phyloP scores from a whole-genome alignment of 1,140 invertebrate species.

The Macrocentrus cingulum region DNA sequence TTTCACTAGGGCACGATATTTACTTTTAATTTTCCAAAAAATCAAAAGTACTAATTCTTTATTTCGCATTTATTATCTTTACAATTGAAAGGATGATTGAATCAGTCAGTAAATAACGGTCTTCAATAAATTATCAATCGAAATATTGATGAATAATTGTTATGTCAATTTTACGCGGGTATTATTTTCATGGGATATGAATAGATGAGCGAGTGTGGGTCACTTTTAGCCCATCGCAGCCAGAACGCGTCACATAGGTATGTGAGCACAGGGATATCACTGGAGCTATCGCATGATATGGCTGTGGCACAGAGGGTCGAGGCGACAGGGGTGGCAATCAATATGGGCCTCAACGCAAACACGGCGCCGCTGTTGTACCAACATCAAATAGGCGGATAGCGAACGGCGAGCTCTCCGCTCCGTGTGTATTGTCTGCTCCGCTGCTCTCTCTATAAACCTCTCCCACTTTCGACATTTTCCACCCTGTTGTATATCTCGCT shows the following conservation, averaged over 20 bases:
- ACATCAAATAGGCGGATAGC: constrained; percentile 62
- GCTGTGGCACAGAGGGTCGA: constrained; percentile 28
- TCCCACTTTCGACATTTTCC: constrained; percentile 51
- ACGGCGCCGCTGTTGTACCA: constrained; percentile 58
- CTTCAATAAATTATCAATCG: too few relatives aligned
- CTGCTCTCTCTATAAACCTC: constrained; percentile 21
- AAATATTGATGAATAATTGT: too few relatives aligned
- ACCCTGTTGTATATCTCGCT: constrained; percentile 24
- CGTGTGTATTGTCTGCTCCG: constrained; percentile 32
- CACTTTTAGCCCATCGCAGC: constrained; percentile 12
- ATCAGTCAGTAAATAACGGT: too few relatives aligned
- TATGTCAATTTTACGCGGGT: too few relatives aligned
- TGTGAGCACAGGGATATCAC: constrained; percentile 24
- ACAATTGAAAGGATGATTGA: too few relatives aligned
- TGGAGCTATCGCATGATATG: constrained; percentile 49
- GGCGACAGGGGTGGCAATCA: constrained; percentile 58
- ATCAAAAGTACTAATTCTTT: too few relatives aligned
- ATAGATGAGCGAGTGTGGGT: not conserved
- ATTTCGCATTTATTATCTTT: too few relatives aligned
- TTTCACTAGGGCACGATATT: too few relatives aligned
- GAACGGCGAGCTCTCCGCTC: constrained; percentile 46
- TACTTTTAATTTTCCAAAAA: too few relatives aligned
- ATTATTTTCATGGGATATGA: too few relatives aligned
- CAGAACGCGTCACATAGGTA: constrained; percentile 22
- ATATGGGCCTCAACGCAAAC: constrained; percentile 61